phyloP scores from a whole-genome alignment of 2,888 invertebrate species.

The Ennomos erosarius region DNA sequence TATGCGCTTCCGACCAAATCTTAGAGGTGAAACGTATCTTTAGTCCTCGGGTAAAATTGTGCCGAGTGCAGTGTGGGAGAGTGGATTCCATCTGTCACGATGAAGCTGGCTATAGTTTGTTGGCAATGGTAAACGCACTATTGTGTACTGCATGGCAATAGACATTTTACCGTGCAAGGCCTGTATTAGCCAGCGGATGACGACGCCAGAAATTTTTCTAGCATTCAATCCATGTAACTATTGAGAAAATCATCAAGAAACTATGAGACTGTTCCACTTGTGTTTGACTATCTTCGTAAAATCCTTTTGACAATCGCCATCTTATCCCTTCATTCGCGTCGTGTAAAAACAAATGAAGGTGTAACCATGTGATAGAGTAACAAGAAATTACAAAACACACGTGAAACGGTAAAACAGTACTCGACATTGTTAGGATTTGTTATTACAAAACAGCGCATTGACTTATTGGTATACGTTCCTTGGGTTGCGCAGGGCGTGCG shows the following conservation, averaged over 20 bases:
- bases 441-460: conserved; percentile 18
- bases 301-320: too few relatives aligned
- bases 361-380: too few relatives aligned
- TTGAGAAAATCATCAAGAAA: too few relatives aligned
- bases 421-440: conserved; percentile 13
- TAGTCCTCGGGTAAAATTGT: not conserved
- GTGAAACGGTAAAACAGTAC: not conserved
- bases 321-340: too few relatives aligned
- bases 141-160: not conserved
- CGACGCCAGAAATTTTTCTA: too few relatives aligned
- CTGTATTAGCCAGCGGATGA: too few relatives aligned
- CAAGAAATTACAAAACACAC: too few relatives aligned
- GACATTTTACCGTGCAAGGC: too few relatives aligned
- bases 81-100: conserved; percentile 12
- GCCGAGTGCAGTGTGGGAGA: not conserved
- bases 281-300: too few relatives aligned
- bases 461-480: conserved; percentile 4
- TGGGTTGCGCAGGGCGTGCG: not conserved
- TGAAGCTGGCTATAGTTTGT: not conserved
- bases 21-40: conserved; percentile 23
- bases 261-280: too few relatives aligned
- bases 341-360: too few relatives aligned
- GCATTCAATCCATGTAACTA: too few relatives aligned
- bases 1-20: conserved; percentile 54
- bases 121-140: not conserved